Conservation (phyloP, 2,888 invertebrate genomes). For the Alitta virens region DNA sequence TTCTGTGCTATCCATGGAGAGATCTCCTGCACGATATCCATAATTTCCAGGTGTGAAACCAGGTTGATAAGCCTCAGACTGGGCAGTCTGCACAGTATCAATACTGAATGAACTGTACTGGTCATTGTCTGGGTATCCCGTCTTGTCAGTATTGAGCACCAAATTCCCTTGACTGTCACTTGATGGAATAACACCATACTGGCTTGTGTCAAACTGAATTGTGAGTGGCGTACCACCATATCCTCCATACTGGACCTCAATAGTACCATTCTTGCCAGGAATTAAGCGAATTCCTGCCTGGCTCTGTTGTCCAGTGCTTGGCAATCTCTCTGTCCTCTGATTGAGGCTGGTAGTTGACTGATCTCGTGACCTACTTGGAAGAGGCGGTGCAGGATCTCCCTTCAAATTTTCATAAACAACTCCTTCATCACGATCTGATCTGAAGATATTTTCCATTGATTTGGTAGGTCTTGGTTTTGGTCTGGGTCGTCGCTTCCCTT, state of each 20-base stretch:
- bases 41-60: not conserved
- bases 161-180: not conserved
- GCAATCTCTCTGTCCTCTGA: not conserved
- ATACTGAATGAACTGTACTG: not conserved
- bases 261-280: conserved; percentile 29
- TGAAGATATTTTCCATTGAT: not conserved
- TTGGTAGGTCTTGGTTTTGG: not conserved
- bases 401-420: not conserved
- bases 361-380: not conserved
- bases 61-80: not conserved
- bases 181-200: conserved; percentile 2
- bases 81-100: not conserved
- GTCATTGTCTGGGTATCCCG: not conserved
- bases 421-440: not conserved
- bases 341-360: too few species aligned
- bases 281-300: conserved; percentile 17
- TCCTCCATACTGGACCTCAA: conserved; percentile 31
- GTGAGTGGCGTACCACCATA: conserved; percentile 32
- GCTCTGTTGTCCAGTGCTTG: not conserved
- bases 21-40: not conserved
- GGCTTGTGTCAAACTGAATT: conserved; percentile 29
- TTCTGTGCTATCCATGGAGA: not conserved
- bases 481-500: not conserved
- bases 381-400: not conserved
- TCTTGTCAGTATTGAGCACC: not conserved